These are phyloP conservation scores for Heliconius aoede DNA, from an alignment of 2,888 invertebrate species.

Conservation along the genomic window DNA sequence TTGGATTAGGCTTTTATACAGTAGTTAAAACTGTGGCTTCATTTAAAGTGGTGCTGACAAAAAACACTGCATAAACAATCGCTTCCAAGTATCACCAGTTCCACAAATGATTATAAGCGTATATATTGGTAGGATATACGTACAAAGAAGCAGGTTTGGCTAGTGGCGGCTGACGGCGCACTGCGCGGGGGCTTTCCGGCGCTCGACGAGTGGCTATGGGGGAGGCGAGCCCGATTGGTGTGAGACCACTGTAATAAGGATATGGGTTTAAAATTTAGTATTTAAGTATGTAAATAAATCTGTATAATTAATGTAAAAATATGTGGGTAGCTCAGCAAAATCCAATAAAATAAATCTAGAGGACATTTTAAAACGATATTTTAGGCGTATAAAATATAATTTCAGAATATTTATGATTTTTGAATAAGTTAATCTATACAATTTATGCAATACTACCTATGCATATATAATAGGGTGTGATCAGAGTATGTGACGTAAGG, in stretches of 20 bases:
- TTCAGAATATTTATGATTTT: no score
- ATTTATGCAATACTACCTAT: not conserved
- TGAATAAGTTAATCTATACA: not conserved
- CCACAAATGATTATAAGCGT: constrained; percentile 39
- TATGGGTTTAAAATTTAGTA: no score
- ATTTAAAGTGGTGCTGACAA: no score
- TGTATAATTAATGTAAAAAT: no score
- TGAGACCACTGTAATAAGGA: constrained; percentile 6
- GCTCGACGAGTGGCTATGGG: constrained; percentile 62
- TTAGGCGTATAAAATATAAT: no score
- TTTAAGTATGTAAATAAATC: no score
- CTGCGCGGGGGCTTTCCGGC: constrained; percentile 71
- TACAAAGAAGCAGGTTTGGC: constrained; percentile 73
- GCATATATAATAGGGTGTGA: not conserved
- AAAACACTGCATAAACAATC: no score
- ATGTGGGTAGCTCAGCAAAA: not conserved
- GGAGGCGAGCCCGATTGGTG: constrained; percentile 58
- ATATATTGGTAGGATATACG: constrained; percentile 53
- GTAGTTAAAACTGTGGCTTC: no score
- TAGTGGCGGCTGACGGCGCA: constrained; percentile 64
- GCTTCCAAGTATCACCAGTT: constrained; percentile 36
- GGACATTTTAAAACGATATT: no score
- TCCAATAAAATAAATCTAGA: not conserved
- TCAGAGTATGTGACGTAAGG: not conserved
- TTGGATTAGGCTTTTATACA: no score